phyloP scores from a whole-genome alignment of 2,113 vertebrate species.

The Passer domesticus region DNA sequence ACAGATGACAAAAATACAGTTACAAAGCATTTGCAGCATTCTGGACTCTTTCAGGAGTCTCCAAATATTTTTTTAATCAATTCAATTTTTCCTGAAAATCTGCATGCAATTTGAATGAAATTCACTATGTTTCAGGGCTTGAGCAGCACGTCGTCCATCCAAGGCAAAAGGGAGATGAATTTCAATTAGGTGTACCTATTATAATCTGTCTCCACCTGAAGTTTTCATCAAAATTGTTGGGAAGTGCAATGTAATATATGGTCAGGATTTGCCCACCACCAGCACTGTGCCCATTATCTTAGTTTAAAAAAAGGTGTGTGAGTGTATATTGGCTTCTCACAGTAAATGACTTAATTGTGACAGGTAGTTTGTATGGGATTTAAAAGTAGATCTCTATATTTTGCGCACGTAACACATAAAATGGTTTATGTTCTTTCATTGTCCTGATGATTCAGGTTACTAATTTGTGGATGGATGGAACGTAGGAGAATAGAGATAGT shows the following conservation, averaged over 20 bases:
- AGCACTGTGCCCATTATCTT: constrained; percentile 67
- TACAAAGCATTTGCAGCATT: not conserved
- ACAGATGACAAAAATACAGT: not conserved
- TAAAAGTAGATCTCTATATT: not conserved
- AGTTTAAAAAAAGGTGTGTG: not conserved
- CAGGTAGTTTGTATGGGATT: constrained; percentile 57
- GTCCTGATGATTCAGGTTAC: constrained; percentile 29
- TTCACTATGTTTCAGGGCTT: constrained; percentile 72
- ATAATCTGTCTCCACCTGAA: constrained; percentile 76
- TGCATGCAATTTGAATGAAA: constrained; percentile 76
- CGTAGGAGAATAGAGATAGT: no score
- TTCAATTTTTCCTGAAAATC: constrained; percentile 70
- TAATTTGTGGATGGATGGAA: not conserved
- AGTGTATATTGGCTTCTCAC: constrained; percentile 39
- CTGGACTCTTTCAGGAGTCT: constrained; percentile 17
- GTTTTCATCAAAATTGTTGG: constrained; percentile 75
- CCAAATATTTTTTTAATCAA: constrained; percentile 37
- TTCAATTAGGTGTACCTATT: constrained; percentile 75
- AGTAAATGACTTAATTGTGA: constrained; percentile 63
- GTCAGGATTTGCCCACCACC: constrained; percentile 68
- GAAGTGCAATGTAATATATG: constrained; percentile 61
- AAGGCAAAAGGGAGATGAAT: constrained; percentile 77
- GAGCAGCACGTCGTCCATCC: constrained; percentile 74
- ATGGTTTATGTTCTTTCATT: constrained; percentile 27
- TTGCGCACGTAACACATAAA: not conserved